Conservation (phyloP, 2,888 invertebrate species). For the Serrognathus titanus region DNA sequence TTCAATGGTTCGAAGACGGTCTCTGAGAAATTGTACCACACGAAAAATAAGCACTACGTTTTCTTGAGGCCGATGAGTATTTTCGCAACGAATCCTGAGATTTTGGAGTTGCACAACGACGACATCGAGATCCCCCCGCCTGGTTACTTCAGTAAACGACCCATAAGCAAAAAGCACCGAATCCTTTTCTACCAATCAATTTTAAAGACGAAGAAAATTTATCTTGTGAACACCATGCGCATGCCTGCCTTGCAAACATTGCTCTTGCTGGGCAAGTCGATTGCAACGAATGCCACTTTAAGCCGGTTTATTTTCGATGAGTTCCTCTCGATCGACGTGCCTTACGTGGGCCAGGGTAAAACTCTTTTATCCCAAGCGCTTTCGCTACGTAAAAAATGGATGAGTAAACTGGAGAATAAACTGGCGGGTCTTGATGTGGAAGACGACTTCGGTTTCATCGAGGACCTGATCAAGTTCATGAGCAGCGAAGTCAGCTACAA, state of each 20-base stretch:
- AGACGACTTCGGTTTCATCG: slow-evolving; percentile 55
- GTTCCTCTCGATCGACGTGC: slow-evolving; percentile 80
- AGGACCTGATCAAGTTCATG: slow-evolving; percentile 72
- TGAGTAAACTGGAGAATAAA: slow-evolving; percentile 67
- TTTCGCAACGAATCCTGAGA: slow-evolving; percentile 78
- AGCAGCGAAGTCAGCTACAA: slow-evolving; percentile 73
- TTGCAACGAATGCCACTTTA: slow-evolving; percentile 81
- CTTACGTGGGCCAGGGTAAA: slow-evolving; percentile 73
- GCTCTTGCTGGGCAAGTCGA: slow-evolving; percentile 74
- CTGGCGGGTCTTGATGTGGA: slow-evolving; percentile 46
- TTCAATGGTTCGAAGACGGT: slow-evolving; percentile 87
- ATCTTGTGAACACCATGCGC: slow-evolving; percentile 85
- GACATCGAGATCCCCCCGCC: slow-evolving; percentile 67
- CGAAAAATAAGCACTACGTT: slow-evolving; percentile 83
- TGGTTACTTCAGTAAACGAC: slow-evolving; percentile 64
- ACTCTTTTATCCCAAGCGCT: slow-evolving; percentile 67
- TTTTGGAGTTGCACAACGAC: slow-evolving; percentile 71
- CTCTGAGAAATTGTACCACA: slow-evolving; percentile 79
- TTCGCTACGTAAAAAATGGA: slow-evolving; percentile 75
- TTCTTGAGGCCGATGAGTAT: slow-evolving; percentile 87
- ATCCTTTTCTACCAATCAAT: slow-evolving; percentile 72
- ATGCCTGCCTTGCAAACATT: slow-evolving; percentile 90
- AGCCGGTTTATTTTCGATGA: slow-evolving; percentile 77
- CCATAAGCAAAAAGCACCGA: slow-evolving; percentile 81
- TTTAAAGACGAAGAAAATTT: slow-evolving; percentile 51